Evolutionary conservation across 2,797 vertebrate species (phyloP).

Genomic region (Thalassophryne amazonica): DNA sequence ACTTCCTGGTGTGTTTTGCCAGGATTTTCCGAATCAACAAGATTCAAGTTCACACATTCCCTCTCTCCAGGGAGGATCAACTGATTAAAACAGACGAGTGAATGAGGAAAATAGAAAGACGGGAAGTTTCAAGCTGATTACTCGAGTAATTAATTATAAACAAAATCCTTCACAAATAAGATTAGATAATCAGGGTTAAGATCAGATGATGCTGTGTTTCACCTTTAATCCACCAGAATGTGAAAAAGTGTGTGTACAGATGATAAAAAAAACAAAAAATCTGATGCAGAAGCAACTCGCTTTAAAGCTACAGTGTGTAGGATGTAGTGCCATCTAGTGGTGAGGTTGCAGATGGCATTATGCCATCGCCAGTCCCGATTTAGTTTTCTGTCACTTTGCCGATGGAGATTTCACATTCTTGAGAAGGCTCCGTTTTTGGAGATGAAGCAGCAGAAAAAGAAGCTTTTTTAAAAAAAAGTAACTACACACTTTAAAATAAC

Average conservation of each 20-base stretch:
- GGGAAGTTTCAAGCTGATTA: constrained; percentile 12
- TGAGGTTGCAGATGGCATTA: no score
- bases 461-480: no score
- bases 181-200: neutral
- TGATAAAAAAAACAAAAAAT: no score
- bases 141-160: neutral
- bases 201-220: constrained; percentile 1
- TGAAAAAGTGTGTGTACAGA: neutral
- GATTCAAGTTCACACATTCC: constrained; percentile 59
- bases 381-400: no score
- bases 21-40: constrained; percentile 68
- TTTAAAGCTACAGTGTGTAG: no score
- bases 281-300: no score
- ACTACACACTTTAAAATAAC: no score
- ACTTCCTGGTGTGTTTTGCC: constrained; percentile 48
- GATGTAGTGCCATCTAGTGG: no score
- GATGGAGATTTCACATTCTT: no score
- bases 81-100: constrained; percentile 54
- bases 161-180: neutral
- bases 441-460: no score
- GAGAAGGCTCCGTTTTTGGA: no score
- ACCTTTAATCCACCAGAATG: constrained; percentile 4
- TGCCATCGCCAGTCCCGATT: no score
- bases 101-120: constrained; percentile 11
- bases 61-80: constrained; percentile 26